Base-by-base conservation (phyloP, 2,113 vertebrate genomes). In the Eidolon helvum region DNA sequence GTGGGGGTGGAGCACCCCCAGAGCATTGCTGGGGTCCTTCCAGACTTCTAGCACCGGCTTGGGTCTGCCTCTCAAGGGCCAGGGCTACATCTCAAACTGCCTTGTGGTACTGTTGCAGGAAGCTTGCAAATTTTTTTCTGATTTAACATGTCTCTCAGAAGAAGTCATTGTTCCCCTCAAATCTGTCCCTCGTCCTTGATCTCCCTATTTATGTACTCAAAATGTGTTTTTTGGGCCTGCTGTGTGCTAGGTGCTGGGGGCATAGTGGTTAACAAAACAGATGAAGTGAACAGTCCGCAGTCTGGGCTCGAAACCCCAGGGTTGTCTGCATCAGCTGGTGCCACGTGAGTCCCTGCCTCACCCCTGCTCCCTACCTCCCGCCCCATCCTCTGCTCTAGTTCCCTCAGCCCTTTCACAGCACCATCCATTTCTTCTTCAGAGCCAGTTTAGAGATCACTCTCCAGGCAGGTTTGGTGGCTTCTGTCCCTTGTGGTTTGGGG, bases 1-100 rank as follows among this genome's bases (percentile, higher is more conserved):
- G 74, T 0, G 19, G 2, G 10, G 1, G 7, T 5, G 10, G 30
- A 16, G 78, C 4, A 0, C 1, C 15, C 3, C 26, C 5, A 2
- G 83, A 65, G 26, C 6, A 0, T 22, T 18, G 0, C 10, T 0
- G 0, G 8, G 0, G 7, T 12, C 83, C 33, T 26, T 43, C 89
- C 26, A 7, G 43, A 86, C 38, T 40, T 35, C 50, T 12, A n/a
- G 77, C 15, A 0, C 21, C 0, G 0, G 63, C 59, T 43, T 1
- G 1, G 4, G 24, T 4, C 33, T 22, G 33, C 6, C 8, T 53
- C n/a, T 43, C 24, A 0, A 21, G 66, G 78, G 26, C 33, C 15
- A 26, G 69, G 33, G 65, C 21, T 38, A 35, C 3, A 0, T 53
- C 40, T 40, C 66, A 5, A 5, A 7, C 55, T 43, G 53, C 35